Evolutionary conservation across 2,113 vertebrate species (phyloP), one percentile per base, ranked within the genome.

Genomic region (Nannobrachium achirus): DNA sequence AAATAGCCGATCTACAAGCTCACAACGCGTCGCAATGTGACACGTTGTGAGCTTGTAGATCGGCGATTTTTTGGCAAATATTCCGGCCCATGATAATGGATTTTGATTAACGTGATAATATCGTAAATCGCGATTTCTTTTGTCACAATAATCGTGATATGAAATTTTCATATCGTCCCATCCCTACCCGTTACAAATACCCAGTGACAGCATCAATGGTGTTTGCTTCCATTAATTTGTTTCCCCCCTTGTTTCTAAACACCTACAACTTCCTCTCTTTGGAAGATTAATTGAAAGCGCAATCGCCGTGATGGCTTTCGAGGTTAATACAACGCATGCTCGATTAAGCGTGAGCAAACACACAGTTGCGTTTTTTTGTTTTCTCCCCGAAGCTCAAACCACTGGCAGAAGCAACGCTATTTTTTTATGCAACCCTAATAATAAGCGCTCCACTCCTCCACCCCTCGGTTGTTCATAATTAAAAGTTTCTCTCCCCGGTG

Each of bases 391-490:
- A 55, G 60, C 69, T 2, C 25, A 33, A 33, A 44, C 57, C 15
- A 25, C 69, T 72, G 69, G 71, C 75, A 83, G 64, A 70, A 70
- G 68, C 75, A 51, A 1, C 59, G 56, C 64, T 69, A 18, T 80
- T 82, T 66, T n/a, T 80, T 68, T 49, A 13, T 52, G 67, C 73
- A 15, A 50, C 69, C 25, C 71, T 76, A 60, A 73, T 64, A 69
- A 85, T 83, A 84, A 79, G 69, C 66, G 19, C 41, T 41, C 67
- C 75, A 71, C 25, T 25, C 25, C n/a, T 33, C 0, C 25, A 33
- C 25, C 25, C 33, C 14, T 69, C 49, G 25, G 72, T 84, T 85
- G 84, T 86, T 85, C 81, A 79, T 85, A 81, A 81, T 87, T 85
- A 86, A 65, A 52, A 74, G 79, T 79, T 85, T 84, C 73, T 33